phyloP scores from a whole-genome alignment of 1,140 invertebrate genomes.

The Bacillus rossius region DNA sequence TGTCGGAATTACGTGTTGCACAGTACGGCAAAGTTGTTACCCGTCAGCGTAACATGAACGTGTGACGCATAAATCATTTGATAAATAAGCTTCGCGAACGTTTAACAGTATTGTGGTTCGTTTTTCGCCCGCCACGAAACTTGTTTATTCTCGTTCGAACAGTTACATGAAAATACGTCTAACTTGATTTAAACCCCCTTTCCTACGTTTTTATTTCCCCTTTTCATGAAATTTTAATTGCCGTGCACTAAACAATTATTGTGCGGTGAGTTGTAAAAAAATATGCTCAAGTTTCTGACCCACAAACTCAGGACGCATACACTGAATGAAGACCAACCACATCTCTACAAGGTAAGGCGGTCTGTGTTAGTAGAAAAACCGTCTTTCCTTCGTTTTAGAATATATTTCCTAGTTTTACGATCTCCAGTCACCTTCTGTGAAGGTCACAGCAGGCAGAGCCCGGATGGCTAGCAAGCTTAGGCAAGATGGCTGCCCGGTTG shows the following conservation, averaged over 20 bases:
- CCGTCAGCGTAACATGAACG: constrained; percentile 28
- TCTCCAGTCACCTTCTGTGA: constrained; percentile 25
- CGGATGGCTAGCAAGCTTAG: constrained; percentile 13
- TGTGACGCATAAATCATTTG: not conserved
- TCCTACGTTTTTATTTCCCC: no score
- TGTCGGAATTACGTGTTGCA: not conserved
- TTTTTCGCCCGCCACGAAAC: no score
- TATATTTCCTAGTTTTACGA: no score
- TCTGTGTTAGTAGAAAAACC: constrained; percentile 33
- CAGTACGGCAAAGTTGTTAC: constrained; percentile 40
- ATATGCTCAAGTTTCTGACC: constrained; percentile 74
- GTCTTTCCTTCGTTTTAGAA: constrained; percentile 3
- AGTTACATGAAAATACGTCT: no score
- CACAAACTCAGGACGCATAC: constrained; percentile 73
- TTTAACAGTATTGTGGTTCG: no score
- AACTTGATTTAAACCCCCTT: no score
- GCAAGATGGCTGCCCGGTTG: constrained; percentile 31
- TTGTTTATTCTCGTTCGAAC: no score
- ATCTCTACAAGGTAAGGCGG: constrained; percentile 50
- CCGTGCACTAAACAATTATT: not conserved
- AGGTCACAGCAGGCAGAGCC: constrained; percentile 27
- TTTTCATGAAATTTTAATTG: no score
- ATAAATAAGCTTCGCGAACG: not conserved
- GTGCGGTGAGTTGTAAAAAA: constrained; percentile 29
- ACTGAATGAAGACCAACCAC: constrained; percentile 67